These are phyloP conservation scores for Platyrinchus mystaceus DNA, from an alignment of 2,797 vertebrate species.

Conservation along the genomic window DNA sequence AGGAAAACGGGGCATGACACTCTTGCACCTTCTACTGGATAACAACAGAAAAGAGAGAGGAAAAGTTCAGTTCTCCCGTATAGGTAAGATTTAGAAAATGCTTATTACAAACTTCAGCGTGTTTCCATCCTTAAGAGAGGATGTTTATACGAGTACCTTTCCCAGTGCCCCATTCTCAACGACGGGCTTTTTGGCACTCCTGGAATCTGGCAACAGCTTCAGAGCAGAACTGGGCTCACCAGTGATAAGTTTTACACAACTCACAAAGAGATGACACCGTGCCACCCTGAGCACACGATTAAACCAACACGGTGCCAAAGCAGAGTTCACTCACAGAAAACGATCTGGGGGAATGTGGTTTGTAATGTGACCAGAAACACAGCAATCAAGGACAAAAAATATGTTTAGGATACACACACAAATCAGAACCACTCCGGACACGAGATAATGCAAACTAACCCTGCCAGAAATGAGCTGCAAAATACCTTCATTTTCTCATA, in stretches of 20 bases:
- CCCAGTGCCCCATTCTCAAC: background rate
- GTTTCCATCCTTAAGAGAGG: background rate
- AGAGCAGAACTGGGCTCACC: background rate
- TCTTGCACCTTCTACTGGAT: conserved; percentile 79
- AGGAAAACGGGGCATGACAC: conserved; percentile 48
- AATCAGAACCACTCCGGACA: conserved; percentile 50
- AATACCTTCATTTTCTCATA: conserved; percentile 79
- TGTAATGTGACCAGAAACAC: background rate
- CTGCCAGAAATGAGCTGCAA: conserved; percentile 77
- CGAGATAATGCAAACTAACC: conserved; percentile 74
- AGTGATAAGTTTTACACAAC: background rate
- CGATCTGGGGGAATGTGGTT: background rate
- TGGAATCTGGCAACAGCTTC: background rate
- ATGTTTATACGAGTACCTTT: background rate
- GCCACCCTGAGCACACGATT: background rate
- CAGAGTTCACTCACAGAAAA: background rate
- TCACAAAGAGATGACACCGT: background rate
- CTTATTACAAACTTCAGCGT: background rate
- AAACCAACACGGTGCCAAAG: background rate
- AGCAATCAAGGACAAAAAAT: background rate
- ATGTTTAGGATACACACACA: conserved; percentile 6
- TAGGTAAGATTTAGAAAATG: background rate
- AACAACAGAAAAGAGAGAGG: background rate
- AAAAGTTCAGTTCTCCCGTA: background rate
- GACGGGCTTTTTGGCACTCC: background rate